A percentile compares a stretch with the other conserved stretches of the same genome.
These are phyloP conservation scores for Campylorhamphus procurvoides DNA, from an alignment of 2,113 vertebrate species.

Conservation along the genomic window DNA sequence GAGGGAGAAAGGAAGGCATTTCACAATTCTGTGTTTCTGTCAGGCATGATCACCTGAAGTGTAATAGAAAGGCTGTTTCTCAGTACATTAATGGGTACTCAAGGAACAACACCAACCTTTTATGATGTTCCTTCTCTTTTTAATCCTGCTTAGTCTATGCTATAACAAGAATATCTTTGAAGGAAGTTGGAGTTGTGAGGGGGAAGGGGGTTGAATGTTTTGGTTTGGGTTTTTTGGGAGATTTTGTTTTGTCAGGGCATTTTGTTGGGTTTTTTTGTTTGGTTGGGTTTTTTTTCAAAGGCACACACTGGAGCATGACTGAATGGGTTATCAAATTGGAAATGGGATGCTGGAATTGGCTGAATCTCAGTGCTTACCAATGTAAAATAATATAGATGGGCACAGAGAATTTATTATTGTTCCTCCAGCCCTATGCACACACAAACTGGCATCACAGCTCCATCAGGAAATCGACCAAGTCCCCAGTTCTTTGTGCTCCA, in stretches of 20 bases:
- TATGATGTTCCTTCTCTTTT: background rate
- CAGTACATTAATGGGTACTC: background rate
- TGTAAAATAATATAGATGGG: background rate
- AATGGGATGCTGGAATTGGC: background rate
- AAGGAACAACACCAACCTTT: background rate
- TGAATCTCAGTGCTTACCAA: background rate
- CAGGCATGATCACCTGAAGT: background rate
- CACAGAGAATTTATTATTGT: background rate
- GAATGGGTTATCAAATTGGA: background rate
- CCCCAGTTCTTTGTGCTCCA: background rate
- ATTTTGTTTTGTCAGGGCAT: background rate
- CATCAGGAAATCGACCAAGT: background rate
- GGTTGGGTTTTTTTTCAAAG: background rate
- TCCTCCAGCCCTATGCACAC: background rate
- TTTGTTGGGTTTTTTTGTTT: background rate
- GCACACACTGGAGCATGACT: background rate
- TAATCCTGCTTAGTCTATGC: background rate
- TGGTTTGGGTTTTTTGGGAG: rapidly evolving
- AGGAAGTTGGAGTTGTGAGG: background rate
- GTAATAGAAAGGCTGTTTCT: background rate
- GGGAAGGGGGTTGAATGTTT: background rate
- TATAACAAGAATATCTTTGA: background rate
- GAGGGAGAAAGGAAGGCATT: background rate
- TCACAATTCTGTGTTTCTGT: background rate
- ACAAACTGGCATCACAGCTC: background rate